Conservation (phyloP, 1,140 invertebrate species). For the Sarcophaga peregrina region DNA sequence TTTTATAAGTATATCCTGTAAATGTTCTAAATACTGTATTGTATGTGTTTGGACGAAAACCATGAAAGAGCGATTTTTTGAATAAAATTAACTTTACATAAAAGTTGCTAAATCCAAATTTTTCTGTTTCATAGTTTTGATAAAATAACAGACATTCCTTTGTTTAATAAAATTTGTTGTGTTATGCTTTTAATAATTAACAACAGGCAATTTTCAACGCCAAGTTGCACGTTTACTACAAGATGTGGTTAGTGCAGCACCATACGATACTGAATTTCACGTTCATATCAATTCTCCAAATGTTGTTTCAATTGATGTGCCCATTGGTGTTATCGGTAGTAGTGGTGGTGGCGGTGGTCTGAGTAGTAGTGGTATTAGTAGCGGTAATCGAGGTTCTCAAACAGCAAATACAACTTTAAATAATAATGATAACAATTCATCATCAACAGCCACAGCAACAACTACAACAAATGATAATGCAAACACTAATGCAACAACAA, state of each 20-base stretch:
- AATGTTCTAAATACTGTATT: too few relatives aligned
- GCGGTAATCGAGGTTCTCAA: slow-evolving; percentile 3
- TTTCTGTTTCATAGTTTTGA: too few relatives aligned
- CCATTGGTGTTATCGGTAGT: slow-evolving; percentile 58
- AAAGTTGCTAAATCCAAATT: neutral
- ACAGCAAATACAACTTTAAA: slow-evolving; percentile 45
- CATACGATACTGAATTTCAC: slow-evolving; percentile 54
- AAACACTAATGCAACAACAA: slow-evolving; percentile 41
- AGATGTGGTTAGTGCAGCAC: slow-evolving; percentile 67
- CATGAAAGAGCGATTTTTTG: too few relatives aligned
- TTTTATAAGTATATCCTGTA: too few relatives aligned
- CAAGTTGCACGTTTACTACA: slow-evolving; percentile 71
- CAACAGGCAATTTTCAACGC: slow-evolving; percentile 56
- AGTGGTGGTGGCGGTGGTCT: slow-evolving; percentile 46
- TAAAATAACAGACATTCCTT: too few relatives aligned
- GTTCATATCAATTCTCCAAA: slow-evolving; percentile 61
- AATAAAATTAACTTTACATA: neutral
- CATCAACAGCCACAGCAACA: slow-evolving; percentile 45
- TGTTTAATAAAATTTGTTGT: neutral
- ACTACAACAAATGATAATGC: slow-evolving; percentile 46
- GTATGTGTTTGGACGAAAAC: too few relatives aligned
- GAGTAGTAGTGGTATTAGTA: slow-evolving; percentile 39
- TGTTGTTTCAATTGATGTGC: slow-evolving; percentile 61
- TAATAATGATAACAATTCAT: slow-evolving; percentile 41
- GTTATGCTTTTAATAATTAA: neutral